These are phyloP conservation scores for Aleadryas rufinucha DNA, from an alignment of 2,113 vertebrate genomes.

Conservation along the genomic window DNA sequence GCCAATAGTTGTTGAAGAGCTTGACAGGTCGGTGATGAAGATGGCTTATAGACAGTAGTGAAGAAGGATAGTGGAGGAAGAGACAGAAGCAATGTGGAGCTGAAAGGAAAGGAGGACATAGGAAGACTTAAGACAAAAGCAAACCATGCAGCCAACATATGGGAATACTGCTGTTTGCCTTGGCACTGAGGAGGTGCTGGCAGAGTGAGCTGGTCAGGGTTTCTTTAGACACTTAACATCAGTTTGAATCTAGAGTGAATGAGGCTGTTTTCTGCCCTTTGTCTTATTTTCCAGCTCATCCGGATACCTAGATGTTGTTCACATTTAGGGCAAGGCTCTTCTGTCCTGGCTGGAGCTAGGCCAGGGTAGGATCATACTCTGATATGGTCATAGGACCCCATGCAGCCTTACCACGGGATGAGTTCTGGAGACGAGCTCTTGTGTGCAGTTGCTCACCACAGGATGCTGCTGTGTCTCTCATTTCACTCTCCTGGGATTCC, in stretches of 20 bases:
- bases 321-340: neutral
- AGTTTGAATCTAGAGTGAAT: neutral
- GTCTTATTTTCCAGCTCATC: neutral
- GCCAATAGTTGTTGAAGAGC: neutral
- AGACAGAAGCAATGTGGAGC: neutral
- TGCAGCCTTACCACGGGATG: neutral
- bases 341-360: neutral
- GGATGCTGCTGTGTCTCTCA: neutral
- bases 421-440: neutral
- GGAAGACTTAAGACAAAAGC: neutral
- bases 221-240: neutral
- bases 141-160: neutral
- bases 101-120: neutral
- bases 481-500: neutral
- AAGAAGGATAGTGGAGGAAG: neutral
- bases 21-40: neutral
- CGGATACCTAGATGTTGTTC: neutral
- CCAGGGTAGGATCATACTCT: neutral
- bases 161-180: neutral
- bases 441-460: rapidly evolving
- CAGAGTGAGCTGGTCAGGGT: neutral
- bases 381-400: neutral
- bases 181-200: neutral
- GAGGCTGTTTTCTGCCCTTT: neutral
- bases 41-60: neutral